Evolutionary conservation across 2,113 vertebrate genomes (phyloP), one percentile per base, ranked within the genome.

Genomic region (Amazona guildingii): DNA sequence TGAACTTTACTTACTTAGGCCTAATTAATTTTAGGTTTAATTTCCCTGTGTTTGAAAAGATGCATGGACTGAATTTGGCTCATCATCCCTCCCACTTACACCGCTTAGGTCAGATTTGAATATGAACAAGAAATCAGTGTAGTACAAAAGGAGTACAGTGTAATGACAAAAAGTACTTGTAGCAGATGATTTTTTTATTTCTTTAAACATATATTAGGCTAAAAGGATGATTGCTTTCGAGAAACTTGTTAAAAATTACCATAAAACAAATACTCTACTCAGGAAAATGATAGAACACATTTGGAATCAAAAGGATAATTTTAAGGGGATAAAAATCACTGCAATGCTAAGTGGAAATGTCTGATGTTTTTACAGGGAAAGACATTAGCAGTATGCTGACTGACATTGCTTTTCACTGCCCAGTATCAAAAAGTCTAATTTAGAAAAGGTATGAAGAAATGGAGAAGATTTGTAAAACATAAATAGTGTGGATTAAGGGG

Each of bases 11-110:
- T 83, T 86, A 83, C 39, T 72, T 52, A 68, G 35, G 31, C 41
- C 37, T 76, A 91, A 91, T 82, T 82, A 18, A 94, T 73, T 87
- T 90, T 66, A 69, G 21, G 17, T 76, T 96, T 93, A 85, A 85
- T 76, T 35, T 82, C 67, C 39, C 28, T 79, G 28, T 83, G 15
- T 17, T 41, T 91, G 63, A 79, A 84, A 72, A 90, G 78, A 82
- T 25, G 24, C 37, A 74, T 21, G 44, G 57, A 52, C 61, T 87
- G 70, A 76, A 66, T 91, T 87, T 69, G 17, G 18, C 39, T 91
- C 33, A 41, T 79, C 49, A 62, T 83, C 24, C 48, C 44, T 82
- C 87, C 88, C 48, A 67, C 46, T 89, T 88, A 62, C 3, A 15
- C 35, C 12, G 51, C 49, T 88, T 88, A 33, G 9, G 18, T 92